Evolutionary conservation across 2,113 vertebrate genomes (phyloP).

Genomic region (Formicarius rufipectus): DNA sequence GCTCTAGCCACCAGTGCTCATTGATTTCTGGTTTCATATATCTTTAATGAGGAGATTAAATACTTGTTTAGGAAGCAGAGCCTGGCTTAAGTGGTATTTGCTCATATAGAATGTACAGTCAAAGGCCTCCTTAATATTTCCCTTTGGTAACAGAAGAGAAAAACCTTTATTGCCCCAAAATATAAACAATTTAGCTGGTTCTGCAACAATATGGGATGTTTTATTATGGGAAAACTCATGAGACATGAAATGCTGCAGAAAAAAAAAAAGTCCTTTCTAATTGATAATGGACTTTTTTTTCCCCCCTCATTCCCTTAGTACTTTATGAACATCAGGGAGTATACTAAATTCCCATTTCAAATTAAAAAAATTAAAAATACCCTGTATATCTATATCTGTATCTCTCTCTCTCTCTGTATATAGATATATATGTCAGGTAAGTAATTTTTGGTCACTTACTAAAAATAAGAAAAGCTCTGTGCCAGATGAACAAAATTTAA

Average conservation of each 20-base stretch:
- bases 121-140: slow-evolving; percentile 81
- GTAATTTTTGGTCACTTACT: background rate
- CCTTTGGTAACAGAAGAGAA: slow-evolving; percentile 72
- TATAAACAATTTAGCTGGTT: slow-evolving; percentile 7
- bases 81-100: slow-evolving; percentile 87
- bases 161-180: slow-evolving; percentile 41
- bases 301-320: background rate
- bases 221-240: slow-evolving; percentile 16
- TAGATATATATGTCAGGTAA: background rate
- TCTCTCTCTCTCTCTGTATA: too few relatives aligned
- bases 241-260: slow-evolving; percentile 30
- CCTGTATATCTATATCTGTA: too few relatives aligned
- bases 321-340: background rate
- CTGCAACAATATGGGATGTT: background rate
- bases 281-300: background rate
- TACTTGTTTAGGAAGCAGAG: slow-evolving; percentile 96
- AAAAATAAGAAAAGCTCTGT: background rate
- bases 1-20: slow-evolving; percentile 85
- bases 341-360: background rate
- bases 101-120: slow-evolving; percentile 73
- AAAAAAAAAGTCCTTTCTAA: background rate
- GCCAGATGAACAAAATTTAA: background rate
- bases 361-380: background rate
- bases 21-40: slow-evolving; percentile 99
- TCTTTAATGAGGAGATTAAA: slow-evolving; percentile 99